Conservation (phyloP, 1,140 invertebrate genomes). For the Drosophila bifasciata region DNA sequence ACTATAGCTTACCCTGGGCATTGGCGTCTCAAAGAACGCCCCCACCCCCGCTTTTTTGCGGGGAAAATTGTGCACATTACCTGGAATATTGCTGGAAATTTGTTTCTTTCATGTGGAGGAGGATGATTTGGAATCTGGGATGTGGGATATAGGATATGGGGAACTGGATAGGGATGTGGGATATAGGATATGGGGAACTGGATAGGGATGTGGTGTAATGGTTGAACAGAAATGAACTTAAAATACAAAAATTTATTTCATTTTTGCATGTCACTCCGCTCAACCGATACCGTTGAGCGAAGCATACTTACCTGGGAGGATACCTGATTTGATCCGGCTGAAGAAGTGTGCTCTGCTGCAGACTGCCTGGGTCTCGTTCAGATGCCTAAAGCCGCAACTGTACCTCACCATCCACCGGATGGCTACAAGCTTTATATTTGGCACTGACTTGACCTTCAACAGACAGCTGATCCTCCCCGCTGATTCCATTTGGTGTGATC, state of each 20-base stretch:
- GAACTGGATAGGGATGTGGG: neutral
- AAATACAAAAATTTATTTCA: conserved; percentile 75
- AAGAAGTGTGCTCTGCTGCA: neutral
- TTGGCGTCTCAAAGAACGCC: conserved; percentile 11
- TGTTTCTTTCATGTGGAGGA: neutral
- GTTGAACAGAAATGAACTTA: conserved; percentile 65
- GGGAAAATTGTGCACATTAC: conserved; percentile 53
- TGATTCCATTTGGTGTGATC: too few species aligned
- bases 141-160: neutral
- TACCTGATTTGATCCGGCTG: neutral
- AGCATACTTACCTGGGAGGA: conserved; percentile 78
- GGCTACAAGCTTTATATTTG: conserved; percentile 63
- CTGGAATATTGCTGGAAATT: conserved; percentile 45
- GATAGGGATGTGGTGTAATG: neutral
- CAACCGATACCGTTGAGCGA: conserved; percentile 82
- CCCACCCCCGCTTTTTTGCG: neutral
- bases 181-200: neutral
- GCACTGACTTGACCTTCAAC: conserved; percentile 44
- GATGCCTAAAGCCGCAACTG: conserved; percentile 62
- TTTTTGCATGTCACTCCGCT: conserved; percentile 66
- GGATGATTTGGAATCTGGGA: conserved; percentile 10
- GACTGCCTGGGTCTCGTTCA: conserved; percentile 13
- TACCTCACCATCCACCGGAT: conserved; percentile 70
- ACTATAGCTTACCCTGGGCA: conserved; percentile 51
- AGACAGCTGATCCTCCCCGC: conserved; percentile 16